Percentiles rank a stretch among this genome's conserved stretches.
Evolutionary conservation across 2,113 vertebrate genomes (phyloP).

Genomic region (Oriolus oriolus): DNA sequence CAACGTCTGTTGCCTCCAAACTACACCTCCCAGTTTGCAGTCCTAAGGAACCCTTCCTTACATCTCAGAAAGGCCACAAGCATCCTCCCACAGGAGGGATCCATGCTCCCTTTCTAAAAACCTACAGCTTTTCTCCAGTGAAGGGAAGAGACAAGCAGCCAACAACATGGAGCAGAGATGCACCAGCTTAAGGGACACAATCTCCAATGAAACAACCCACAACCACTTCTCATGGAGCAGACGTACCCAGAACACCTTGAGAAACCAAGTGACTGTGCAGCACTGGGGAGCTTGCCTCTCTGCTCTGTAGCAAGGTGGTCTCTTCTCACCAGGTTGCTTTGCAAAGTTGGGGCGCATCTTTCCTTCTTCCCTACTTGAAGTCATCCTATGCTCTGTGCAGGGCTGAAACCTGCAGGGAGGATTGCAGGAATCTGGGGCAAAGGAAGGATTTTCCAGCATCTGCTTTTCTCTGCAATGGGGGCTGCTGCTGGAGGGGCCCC

Average conservation of each 20-base stretch:
- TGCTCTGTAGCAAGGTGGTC: neutral
- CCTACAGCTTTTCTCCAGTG: neutral
- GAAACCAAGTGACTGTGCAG: neutral
- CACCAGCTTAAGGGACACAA: neutral
- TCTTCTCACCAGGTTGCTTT: neutral
- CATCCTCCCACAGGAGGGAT: neutral
- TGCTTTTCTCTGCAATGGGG: neutral
- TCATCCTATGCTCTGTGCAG: neutral
- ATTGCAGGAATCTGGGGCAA: neutral
- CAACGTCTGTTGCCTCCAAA: neutral
- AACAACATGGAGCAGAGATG: neutral
- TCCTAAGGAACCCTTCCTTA: neutral
- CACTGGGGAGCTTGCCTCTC: neutral
- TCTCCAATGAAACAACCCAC: neutral
- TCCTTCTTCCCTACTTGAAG: neutral
- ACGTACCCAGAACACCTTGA: neutral
- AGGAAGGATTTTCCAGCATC: neutral
- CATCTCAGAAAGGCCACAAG: neutral
- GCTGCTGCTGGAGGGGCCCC: neutral
- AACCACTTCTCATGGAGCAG: accelerated
- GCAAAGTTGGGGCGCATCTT: accelerated
- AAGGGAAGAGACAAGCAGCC: neutral
- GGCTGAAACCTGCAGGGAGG: neutral
- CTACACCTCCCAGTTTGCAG: neutral
- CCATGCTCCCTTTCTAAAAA: neutral